Base-by-base conservation (phyloP, 2,113 vertebrate species). In the Grantiella picta region DNA sequence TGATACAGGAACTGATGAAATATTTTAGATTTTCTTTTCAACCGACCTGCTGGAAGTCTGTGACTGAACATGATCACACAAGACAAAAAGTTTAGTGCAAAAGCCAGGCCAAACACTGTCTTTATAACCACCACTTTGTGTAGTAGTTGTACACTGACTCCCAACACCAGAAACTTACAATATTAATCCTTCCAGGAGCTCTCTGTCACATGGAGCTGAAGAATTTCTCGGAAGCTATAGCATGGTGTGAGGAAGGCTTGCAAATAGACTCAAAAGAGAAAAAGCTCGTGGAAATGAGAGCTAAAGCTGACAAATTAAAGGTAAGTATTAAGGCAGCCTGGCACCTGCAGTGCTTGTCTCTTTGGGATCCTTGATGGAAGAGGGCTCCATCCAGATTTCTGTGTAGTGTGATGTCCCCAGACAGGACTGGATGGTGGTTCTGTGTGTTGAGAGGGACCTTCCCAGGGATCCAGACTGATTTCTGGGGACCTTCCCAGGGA, bases 201-300 rank as follows among this genome's bases (percentile, higher is more conserved):
- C 98, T 99, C 93, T 99, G 99, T 92, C 99, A 98, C 90, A 90
- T 99, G 86, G 98, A 99, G 95, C 96, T 99, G 57, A 98, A 96
- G 76, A 98, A 97, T 88, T 99, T 98, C 91, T 82, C 96, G 2
- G 98, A 98, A 75, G 98, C 98, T 3, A 38, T 99, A 91, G 98
- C 94, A 29, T 99, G 99, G 99, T 99, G 99, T 61, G 99, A 99
- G 5, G 98, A 99, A 19, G 99, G 99, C n/a, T 98, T 99, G 54
- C 94, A 78, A 61, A 93, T 97, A 76, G 95, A 99, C 89, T 96
- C 99, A 11, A 98, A 96, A 33, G 99, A 99, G 88, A 99, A 98
- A 95, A 99, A 99, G 80, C 98, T 99, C 38, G 92, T 97, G 97
- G 99, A 99, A 96, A 91, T 98, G 12, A 98, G 99, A 97, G 89